Evolutionary conservation across 1,140 invertebrate species (phyloP).

Genomic region (Drosophila tsacasi): DNA sequence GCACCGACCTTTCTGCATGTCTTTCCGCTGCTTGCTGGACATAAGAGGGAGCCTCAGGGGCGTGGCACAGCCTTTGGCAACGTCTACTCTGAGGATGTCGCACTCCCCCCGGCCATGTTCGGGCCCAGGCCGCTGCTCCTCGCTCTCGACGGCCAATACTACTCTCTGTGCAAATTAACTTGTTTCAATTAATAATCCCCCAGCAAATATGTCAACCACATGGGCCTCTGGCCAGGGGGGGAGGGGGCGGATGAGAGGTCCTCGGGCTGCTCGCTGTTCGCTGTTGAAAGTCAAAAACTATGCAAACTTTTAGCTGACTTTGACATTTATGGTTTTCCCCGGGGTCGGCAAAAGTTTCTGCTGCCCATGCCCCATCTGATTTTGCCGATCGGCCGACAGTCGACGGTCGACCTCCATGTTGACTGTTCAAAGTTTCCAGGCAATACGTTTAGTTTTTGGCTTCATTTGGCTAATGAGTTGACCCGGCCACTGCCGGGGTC

Average conservation of each 20-base stretch:
- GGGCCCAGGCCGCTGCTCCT: slow-evolving; percentile 11
- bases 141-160: slow-evolving; percentile 54
- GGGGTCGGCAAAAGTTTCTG: slow-evolving; percentile 64
- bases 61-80: slow-evolving; percentile 65
- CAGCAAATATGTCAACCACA: slow-evolving; percentile 84
- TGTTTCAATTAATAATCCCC: slow-evolving; percentile 85
- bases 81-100: slow-evolving; percentile 66
- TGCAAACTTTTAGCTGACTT: slow-evolving; percentile 82
- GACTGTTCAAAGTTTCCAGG: slow-evolving; percentile 60
- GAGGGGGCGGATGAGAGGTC: not conserved
- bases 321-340: slow-evolving; percentile 83
- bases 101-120: slow-evolving; percentile 16
- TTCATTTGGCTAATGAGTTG: slow-evolving; percentile 82
- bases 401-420: slow-evolving; percentile 19
- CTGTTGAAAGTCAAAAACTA: slow-evolving; percentile 81
- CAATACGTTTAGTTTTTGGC: slow-evolving; percentile 74
- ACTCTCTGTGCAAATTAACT: slow-evolving; percentile 81
- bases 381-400: slow-evolving; percentile 51
- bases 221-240: slow-evolving; percentile 42
- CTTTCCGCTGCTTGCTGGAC: slow-evolving; percentile 11
- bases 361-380: slow-evolving; percentile 53
- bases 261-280: slow-evolving; percentile 21
- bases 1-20: not conserved
- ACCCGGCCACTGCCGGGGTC: slow-evolving; percentile 26
- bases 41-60: slow-evolving; percentile 19